phyloP scores from a whole-genome alignment of 2,113 vertebrate genomes.

The Tauraco erythrolophus region DNA sequence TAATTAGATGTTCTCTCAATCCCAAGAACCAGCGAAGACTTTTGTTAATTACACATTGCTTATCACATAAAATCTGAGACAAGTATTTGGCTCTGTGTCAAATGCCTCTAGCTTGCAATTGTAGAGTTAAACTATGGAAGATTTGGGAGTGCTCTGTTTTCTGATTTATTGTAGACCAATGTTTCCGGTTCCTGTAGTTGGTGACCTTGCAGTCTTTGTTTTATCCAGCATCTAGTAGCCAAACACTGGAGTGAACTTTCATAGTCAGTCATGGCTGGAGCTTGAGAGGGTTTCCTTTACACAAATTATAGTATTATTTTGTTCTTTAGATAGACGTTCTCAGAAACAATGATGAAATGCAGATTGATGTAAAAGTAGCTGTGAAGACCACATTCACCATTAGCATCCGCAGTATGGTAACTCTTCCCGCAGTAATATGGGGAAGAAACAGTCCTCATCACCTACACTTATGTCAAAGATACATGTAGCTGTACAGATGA shows the following conservation, averaged over 20 bases:
- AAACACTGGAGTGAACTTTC: background rate
- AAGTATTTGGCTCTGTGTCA: conserved; percentile 35
- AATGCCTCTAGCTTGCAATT: background rate
- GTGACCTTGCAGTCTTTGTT: background rate
- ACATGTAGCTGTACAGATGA: background rate
- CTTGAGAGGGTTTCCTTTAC: background rate
- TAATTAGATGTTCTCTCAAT: conserved; percentile 25
- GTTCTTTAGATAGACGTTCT: background rate
- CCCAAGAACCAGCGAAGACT: conserved; percentile 33
- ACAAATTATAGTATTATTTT: background rate
- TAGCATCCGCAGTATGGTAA: background rate
- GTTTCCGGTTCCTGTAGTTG: background rate
- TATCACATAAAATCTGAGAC: conserved; percentile 28
- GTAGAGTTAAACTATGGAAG: background rate
- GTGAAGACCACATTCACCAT: background rate
- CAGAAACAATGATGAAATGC: background rate
- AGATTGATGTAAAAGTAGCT: background rate
- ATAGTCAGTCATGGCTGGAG: background rate
- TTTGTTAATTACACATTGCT: conserved; percentile 48
- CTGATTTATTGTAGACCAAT: background rate
- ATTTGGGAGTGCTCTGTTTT: background rate
- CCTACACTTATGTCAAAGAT: background rate
- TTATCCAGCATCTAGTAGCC: background rate
- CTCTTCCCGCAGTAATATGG: background rate
- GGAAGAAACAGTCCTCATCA: background rate